Percentiles rank a stretch among this genome's conserved stretches.
These are phyloP conservation scores for Caenorhabditis plicata DNA, from an alignment of 2,888 invertebrate genomes.

Conservation along the genomic window DNA sequence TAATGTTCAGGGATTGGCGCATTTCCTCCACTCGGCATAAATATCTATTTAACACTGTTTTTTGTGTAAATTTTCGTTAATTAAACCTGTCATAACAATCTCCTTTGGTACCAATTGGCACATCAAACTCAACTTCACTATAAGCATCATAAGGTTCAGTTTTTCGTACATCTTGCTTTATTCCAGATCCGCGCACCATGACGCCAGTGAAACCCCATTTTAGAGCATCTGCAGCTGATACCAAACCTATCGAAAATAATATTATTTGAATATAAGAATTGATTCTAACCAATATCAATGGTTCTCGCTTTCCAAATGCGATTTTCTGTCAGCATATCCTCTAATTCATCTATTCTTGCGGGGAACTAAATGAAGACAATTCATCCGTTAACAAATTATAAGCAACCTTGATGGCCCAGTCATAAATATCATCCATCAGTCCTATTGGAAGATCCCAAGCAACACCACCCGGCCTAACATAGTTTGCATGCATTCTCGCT, in stretches of 20 bases:
- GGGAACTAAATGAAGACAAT: slow-evolving; percentile 72
- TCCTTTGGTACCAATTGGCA: slow-evolving; percentile 90
- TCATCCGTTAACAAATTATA: not conserved
- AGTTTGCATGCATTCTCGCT: slow-evolving; percentile 98
- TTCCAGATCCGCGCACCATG: slow-evolving; percentile 95
- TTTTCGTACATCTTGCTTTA: slow-evolving; percentile 97
- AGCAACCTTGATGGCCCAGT: slow-evolving; percentile 73
- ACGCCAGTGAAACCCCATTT: slow-evolving; percentile 95
- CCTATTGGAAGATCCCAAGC: slow-evolving; percentile 89
- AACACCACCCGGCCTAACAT: slow-evolving; percentile 96
- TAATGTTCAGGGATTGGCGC: slow-evolving; percentile 90
- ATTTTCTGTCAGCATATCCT: slow-evolving; percentile 88
- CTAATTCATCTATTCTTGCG: slow-evolving; percentile 92
- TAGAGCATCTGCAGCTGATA: slow-evolving; percentile 88
- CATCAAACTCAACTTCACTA: slow-evolving; percentile 87
- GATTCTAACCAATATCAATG: slow-evolving; percentile 74
- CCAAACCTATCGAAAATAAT: slow-evolving; percentile 72
- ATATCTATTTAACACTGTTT: slow-evolving; percentile 72
- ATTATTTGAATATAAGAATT: not conserved
- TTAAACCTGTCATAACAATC: slow-evolving; percentile 90
- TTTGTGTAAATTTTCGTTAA: not conserved
- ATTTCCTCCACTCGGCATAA: slow-evolving; percentile 75
- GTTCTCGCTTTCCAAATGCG: slow-evolving; percentile 91
- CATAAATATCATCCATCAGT: slow-evolving; percentile 92
- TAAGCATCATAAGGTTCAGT: slow-evolving; percentile 96